Evolutionary conservation across 2,797 vertebrate genomes (phyloP).

Genomic region (Eospalax fontanierii): DNA sequence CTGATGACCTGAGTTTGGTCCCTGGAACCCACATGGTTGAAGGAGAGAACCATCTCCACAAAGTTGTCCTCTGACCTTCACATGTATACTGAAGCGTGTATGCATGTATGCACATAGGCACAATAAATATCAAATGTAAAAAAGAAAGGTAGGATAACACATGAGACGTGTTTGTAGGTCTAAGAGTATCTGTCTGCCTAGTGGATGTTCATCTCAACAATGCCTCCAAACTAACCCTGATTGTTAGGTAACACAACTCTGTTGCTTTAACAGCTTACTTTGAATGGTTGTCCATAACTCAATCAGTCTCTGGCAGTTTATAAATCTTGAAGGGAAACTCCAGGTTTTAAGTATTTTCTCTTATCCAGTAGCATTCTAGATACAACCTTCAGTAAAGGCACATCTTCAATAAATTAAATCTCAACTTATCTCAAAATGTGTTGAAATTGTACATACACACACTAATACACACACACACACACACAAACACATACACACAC

Average conservation of each 20-base stretch:
- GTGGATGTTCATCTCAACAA: neutral
- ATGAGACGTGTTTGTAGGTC: neutral
- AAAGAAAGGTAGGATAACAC: too few species aligned
- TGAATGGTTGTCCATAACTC: conserved; percentile 11
- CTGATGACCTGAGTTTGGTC: too few species aligned
- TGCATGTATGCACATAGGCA: too few species aligned
- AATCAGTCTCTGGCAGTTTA: neutral
- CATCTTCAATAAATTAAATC: conserved; percentile 52
- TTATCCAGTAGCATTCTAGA: neutral
- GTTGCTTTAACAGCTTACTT: neutral
- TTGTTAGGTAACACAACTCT: neutral
- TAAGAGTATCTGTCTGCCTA: neutral
- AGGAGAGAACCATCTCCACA: too few species aligned
- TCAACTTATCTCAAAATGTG: neutral
- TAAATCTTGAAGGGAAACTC: conserved; percentile 24
- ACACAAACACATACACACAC: neutral
- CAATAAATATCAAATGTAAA: too few species aligned
- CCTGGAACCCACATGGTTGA: too few species aligned
- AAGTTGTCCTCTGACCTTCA: too few species aligned
- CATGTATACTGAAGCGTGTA: too few species aligned
- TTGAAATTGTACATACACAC: neutral
- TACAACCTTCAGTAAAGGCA: neutral
- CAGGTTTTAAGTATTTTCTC: conserved; percentile 52
- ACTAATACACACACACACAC: neutral
- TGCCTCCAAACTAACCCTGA: neutral